Percentiles rank a stretch among this genome's conserved stretches.
Conservation (phyloP, 2,888 invertebrate species). For the Apamea monoglypha region DNA sequence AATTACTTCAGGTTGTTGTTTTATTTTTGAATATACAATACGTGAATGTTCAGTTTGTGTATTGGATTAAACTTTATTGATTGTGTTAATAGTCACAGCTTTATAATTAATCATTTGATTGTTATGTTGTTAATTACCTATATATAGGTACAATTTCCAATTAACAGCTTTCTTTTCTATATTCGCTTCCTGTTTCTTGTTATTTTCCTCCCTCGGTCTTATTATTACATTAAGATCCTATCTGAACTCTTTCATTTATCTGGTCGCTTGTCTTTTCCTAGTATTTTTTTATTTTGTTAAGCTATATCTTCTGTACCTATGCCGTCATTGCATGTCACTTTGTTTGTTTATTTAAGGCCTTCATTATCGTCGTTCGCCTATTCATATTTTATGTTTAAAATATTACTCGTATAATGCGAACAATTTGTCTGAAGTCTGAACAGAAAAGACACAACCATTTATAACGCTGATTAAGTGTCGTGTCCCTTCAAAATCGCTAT, state of each 20-base stretch:
- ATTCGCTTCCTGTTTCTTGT: neutral
- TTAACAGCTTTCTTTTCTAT: neutral
- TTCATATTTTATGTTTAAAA: slow-evolving; percentile 16
- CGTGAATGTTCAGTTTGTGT: neutral
- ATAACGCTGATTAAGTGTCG: slow-evolving; percentile 56
- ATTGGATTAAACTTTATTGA: neutral
- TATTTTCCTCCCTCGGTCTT: neutral
- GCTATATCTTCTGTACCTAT: neutral
- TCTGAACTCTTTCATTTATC: neutral
- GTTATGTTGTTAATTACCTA: neutral
- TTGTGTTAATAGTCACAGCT: neutral
- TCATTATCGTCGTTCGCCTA: neutral
- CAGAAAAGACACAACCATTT: slow-evolving; percentile 51
- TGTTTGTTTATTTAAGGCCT: neutral
- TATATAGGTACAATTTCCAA: neutral
- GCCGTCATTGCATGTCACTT: neutral
- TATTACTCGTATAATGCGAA: slow-evolving; percentile 10
- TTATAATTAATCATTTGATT: neutral
- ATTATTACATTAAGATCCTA: neutral
- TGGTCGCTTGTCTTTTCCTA: neutral
- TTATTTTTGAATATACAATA: slow-evolving; percentile 25
- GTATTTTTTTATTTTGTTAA: neutral
- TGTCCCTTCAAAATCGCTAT: slow-evolving; percentile 49
- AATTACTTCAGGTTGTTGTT: slow-evolving; percentile 12
- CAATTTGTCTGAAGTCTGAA: slow-evolving; percentile 44